These are phyloP conservation scores for Andricus curvator DNA, from an alignment of 2,888 invertebrate species.

Conservation along the genomic window DNA sequence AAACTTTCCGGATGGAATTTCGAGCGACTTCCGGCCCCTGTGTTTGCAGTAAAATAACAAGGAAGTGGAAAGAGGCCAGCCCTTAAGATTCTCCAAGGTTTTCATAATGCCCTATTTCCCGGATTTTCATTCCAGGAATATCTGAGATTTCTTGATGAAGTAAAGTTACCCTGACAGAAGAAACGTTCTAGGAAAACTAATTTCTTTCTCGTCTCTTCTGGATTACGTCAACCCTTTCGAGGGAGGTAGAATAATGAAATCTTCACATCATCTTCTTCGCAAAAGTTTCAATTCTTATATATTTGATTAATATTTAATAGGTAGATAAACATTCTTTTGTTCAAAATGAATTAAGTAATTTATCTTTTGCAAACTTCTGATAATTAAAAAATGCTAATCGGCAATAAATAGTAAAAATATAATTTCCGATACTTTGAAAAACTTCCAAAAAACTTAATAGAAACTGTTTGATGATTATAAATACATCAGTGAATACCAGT, in stretches of 20 bases:
- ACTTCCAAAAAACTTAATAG: too few species aligned
- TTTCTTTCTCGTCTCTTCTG: not conserved
- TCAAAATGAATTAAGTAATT: too few species aligned
- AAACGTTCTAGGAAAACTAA: not conserved
- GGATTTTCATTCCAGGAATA: not conserved
- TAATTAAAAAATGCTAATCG: too few species aligned
- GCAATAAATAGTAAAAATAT: too few species aligned
- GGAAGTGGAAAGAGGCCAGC: not conserved
- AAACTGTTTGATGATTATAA: too few species aligned
- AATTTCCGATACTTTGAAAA: too few species aligned
- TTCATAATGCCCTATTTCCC: not conserved
- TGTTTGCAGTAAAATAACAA: not conserved
- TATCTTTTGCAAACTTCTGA: too few species aligned
- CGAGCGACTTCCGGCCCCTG: not conserved
- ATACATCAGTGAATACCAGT: too few species aligned
- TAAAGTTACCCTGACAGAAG: not conserved
- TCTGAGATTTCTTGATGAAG: not conserved
- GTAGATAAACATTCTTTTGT: too few species aligned
- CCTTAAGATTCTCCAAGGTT: not conserved
- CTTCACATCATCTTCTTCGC: not conserved
- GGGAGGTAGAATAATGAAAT: not conserved
- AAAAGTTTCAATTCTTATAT: too few species aligned
- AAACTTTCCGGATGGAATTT: not conserved
- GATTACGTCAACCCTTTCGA: not conserved
- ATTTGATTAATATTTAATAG: too few species aligned